Percentiles rank a stretch among this genome's conserved stretches.
Evolutionary conservation across 2,113 vertebrate genomes (phyloP).

Genomic region (Cyanoramphus novaezelandiae): DNA sequence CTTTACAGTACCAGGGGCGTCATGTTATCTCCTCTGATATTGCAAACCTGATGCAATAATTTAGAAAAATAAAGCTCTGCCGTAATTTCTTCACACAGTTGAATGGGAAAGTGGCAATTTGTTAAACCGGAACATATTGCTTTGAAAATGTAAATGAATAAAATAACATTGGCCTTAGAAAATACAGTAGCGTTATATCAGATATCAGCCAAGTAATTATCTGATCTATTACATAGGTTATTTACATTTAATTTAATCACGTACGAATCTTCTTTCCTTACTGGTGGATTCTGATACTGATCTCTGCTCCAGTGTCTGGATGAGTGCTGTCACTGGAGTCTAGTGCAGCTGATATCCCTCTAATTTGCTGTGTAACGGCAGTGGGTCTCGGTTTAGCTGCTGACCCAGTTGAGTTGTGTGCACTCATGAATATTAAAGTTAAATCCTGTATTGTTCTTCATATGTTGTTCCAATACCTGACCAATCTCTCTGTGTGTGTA

Average conservation of each 20-base stretch:
- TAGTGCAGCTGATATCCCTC: not conserved
- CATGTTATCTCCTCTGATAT: conserved; percentile 24
- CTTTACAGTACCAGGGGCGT: conserved; percentile 20
- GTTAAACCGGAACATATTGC: not conserved
- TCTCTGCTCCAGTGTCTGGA: not conserved
- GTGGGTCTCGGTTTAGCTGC: not conserved
- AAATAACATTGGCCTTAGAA: not conserved
- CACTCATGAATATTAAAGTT: not conserved
- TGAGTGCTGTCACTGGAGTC: not conserved
- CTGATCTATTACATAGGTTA: not conserved
- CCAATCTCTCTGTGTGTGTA: too few relatives aligned
- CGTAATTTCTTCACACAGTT: conserved; percentile 1
- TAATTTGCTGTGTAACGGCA: not conserved
- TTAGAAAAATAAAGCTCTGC: not conserved
- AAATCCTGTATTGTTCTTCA: not conserved
- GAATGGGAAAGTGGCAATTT: not conserved
- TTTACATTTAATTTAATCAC: not conserved
- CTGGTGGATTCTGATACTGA: not conserved
- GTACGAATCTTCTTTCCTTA: not conserved
- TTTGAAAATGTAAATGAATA: conserved; percentile 10
- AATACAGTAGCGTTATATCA: not conserved
- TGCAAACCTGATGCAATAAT: not conserved
- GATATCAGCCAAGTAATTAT: not conserved
- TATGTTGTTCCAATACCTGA: too few relatives aligned
- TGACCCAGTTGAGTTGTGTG: not conserved